Conservation (phyloP, 1,140 invertebrate species). For the Bombus terrestris region DNA sequence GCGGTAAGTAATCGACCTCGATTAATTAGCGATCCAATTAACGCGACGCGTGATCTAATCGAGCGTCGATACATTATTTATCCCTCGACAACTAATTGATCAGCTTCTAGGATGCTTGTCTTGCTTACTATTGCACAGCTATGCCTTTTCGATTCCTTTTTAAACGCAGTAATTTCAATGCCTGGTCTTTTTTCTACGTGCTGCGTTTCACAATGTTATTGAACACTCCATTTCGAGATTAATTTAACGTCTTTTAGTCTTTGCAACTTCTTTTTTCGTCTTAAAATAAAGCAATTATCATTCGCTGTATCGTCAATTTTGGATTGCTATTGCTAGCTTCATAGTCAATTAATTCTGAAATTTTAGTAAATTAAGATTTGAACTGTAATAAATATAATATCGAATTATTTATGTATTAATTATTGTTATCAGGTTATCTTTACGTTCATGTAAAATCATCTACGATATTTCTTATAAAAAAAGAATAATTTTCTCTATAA, state of each 20-base stretch:
- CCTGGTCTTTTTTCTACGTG: background rate
- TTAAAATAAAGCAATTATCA: background rate
- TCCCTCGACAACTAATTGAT: slow-evolving; percentile 70
- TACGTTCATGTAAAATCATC: no score
- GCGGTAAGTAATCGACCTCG: slow-evolving; percentile 25
- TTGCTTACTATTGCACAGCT: background rate
- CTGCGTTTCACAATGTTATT: background rate
- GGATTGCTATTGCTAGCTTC: no score
- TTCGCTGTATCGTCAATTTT: no score
- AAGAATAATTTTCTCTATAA: no score
- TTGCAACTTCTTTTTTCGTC: background rate
- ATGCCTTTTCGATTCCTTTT: slow-evolving; percentile 45
- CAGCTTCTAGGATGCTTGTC: slow-evolving; percentile 42
- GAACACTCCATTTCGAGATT: no score
- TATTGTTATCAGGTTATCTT: no score
- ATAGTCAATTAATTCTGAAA: no score
- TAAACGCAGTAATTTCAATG: slow-evolving; percentile 8
- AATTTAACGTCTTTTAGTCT: background rate
- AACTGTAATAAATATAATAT: no score
- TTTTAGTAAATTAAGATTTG: no score
- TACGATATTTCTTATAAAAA: no score
- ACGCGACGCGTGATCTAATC: slow-evolving; percentile 69
- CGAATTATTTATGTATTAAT: no score
- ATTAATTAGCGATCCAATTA: slow-evolving; percentile 72
- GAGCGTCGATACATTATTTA: slow-evolving; percentile 66